These are phyloP conservation scores for Tragelaphus strepsiceros DNA, from an alignment of 2,113 vertebrate genomes.

Conservation along the genomic window DNA sequence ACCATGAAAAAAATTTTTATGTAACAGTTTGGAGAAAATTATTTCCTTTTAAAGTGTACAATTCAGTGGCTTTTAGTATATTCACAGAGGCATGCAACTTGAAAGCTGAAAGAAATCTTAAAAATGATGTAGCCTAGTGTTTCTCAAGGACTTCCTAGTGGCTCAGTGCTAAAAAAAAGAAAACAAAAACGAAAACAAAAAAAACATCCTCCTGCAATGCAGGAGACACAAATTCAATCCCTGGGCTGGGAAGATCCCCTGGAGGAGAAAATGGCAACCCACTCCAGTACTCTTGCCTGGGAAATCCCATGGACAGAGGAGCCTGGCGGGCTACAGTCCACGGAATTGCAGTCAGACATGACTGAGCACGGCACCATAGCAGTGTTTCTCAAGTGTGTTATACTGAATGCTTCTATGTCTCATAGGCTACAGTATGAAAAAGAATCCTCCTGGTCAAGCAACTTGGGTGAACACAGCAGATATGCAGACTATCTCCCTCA, in stretches of 20 bases:
- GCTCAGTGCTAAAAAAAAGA: background rate
- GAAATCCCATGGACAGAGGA: background rate
- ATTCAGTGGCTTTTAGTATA: background rate
- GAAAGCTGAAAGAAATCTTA: background rate
- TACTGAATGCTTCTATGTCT: background rate
- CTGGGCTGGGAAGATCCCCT: background rate
- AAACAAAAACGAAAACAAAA: background rate
- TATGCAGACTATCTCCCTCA: background rate
- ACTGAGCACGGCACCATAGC: accelerated
- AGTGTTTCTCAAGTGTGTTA: background rate
- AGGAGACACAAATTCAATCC: background rate
- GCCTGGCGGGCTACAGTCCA: background rate
- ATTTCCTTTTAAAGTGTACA: background rate
- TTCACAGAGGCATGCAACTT: background rate
- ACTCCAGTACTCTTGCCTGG: background rate
- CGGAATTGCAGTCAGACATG: background rate
- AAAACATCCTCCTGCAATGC: background rate
- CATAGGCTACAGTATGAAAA: background rate
- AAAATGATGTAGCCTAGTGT: background rate
- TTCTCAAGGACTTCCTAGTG: background rate
- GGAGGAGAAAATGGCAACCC: background rate
- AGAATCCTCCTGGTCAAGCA: background rate
- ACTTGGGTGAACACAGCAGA: background rate
- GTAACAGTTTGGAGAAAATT: background rate
- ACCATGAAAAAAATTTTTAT: background rate